Evolutionary conservation across 1,140 invertebrate species (phyloP), one percentile per base, ranked within the genome.

Genomic region (Drosophila virilis): DNA sequence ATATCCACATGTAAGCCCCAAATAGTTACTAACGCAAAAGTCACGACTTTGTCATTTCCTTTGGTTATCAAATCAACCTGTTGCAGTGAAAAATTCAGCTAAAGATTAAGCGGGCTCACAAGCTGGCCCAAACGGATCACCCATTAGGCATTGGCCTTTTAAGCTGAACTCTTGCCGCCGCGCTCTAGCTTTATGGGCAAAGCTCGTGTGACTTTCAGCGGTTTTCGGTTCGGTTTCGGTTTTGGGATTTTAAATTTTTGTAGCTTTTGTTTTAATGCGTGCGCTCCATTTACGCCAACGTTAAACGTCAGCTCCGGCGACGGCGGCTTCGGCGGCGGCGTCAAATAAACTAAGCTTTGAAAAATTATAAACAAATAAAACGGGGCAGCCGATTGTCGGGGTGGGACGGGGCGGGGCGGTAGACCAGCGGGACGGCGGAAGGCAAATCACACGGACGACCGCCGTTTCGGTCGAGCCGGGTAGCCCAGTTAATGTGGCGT

Each of bases 281-380:
- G 54, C 64, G 83, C 82, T 88, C 76, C 82, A 88, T 88, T 88
- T 88, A 64, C 67, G 66, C 50, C 65, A 61, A 61, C 65, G 60
- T 65, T 54, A 48, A 55, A 54, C 37, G 8, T 5, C 12, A 3
- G 22, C 22, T 22, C 22, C 22, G 38, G 38, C 38, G 3, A 4
- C 38, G 38, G 28, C 48, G 48, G 6, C 42, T 7, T 5, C 8
- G 43, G 17, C 51, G 54, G 46, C 65, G 65, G 65, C 55, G 28
- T 13, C 71, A 42, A 52, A 50, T 57, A 69, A 69, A 57, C 71
- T 69, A 82, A 82, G 83, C 75, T 85, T 88, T 85, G 78, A 85
- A 78, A 85, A 85, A 86, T 85, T 85, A 88, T 88, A 86, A 86
- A 86, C 82, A 85, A 85, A 85, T 86, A 81, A 86, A 80, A 28